Base-by-base conservation (phyloP, 2,797 vertebrate genomes). In the Tauraco hartlaubi region DNA sequence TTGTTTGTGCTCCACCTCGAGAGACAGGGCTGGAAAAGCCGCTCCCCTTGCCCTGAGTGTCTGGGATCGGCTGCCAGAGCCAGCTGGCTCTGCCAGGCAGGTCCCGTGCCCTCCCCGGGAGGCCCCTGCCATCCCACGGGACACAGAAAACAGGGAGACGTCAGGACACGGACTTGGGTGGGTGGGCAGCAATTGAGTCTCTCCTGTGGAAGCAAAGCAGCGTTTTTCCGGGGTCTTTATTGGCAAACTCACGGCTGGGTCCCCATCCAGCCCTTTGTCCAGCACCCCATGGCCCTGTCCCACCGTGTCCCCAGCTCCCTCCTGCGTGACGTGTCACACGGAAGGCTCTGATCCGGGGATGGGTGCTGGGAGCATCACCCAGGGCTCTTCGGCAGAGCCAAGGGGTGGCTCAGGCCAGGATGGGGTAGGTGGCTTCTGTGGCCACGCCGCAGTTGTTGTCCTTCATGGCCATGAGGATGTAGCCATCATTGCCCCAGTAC, bases 391-490 rank as follows among this genome's bases (percentile, higher is more conserved):
- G 6, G 3, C 52, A 48, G 49, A 33, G 15, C 48, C 3, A 4
- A 9, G 54, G 16, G 22, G 23, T 26, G 56, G 21, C 90, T 97
- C 97, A 99, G 14, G 96, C 97, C 90, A 99, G 88, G 5, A 98
- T 98, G 28, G 98, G 98, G 37, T 98, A 99, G 5, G 98, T 99
- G 55, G 99, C 98, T 26, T 98, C 98, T 1, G 98, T 99, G 80
- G 98, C 87, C 67, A 99, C 98, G 0, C 98, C 98, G 2, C 98
- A 99, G 96, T 99, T 99, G 96, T 99, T 99, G 80, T 99, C 98
- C 87, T 98, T 99, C 98, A 98, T 98, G 64, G 99, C 99, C 98
- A 99, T 99, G 56, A 99, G 98, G 90, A 99, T 97, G 97, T 99
- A 99, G 77, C 98, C 99, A 0, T 98, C 98, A 0, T 99, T 99